phyloP scores from a whole-genome alignment of 2,797 vertebrate species.

The Oreortyx pictus region DNA sequence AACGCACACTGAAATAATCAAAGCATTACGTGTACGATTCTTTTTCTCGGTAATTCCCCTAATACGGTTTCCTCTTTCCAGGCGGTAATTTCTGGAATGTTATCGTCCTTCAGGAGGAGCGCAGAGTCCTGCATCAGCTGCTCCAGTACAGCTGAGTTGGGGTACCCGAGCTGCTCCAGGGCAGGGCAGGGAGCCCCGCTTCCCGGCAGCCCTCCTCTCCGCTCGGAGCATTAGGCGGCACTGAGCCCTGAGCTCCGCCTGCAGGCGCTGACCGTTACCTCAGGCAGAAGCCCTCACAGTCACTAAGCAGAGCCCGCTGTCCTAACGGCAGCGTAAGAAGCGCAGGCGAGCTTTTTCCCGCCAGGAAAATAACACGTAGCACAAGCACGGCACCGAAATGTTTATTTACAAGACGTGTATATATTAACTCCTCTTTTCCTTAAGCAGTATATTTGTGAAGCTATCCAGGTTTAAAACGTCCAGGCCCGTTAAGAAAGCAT shows the following conservation, averaged over 20 bases:
- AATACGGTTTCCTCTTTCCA: neutral
- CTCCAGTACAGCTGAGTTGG: neutral
- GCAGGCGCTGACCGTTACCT: too few species aligned
- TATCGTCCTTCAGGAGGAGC: neutral
- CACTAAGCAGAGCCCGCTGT: neutral
- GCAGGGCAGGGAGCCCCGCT: rapidly evolving
- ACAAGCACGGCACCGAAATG: neutral
- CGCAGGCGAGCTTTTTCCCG: neutral
- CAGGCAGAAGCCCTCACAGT: neutral
- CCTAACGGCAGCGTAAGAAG: neutral
- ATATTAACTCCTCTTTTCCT: neutral
- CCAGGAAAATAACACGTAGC: neutral
- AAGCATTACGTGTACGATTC: neutral
- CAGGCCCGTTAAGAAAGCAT: neutral
- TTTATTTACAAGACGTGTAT: conserved; percentile 46
- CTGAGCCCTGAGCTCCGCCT: conserved; percentile 49
- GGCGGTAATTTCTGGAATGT: neutral
- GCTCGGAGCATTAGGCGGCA: neutral
- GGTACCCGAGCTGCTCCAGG: neutral
- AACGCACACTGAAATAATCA: neutral
- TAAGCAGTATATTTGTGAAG: neutral
- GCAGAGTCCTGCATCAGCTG: neutral
- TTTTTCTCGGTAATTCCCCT: neutral
- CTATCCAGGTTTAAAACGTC: neutral
- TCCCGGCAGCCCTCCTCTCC: neutral